phyloP scores from a whole-genome alignment of 1,140 invertebrate species.

The Apis florea region DNA sequence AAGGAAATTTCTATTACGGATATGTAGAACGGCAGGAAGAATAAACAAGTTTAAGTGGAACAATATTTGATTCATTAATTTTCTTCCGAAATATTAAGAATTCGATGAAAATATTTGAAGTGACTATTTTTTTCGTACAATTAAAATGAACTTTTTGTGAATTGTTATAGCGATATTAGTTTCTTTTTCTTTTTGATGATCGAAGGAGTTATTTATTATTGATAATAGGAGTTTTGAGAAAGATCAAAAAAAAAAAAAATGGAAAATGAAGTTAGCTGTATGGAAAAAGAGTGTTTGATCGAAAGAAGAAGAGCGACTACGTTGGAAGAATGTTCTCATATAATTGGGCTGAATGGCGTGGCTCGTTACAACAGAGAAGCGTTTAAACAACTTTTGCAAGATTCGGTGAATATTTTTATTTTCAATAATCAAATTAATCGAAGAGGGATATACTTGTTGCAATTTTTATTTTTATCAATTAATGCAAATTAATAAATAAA shows the following conservation, averaged over 20 bases:
- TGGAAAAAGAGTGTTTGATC: constrained; percentile 85
- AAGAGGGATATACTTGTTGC: neutral
- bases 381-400: constrained; percentile 84
- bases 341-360: constrained; percentile 81
- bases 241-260: constrained; percentile 13
- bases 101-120: neutral
- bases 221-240: neutral
- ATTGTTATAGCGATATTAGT: neutral
- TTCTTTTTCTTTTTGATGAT: no score
- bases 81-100: neutral
- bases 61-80: neutral
- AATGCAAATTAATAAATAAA: no score
- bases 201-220: neutral
- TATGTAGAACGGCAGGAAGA: neutral
- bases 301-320: constrained; percentile 81
- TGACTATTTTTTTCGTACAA: neutral
- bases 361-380: constrained; percentile 82
- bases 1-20: no score
- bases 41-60: neutral
- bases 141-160: neutral
- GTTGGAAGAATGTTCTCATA: constrained; percentile 84
- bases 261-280: constrained; percentile 80
- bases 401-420: constrained; percentile 81
- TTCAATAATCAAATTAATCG: neutral
- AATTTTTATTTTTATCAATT: neutral